phyloP scores from a whole-genome alignment of 64 coral and sea anemone genomes.

The Actinia equina region DNA sequence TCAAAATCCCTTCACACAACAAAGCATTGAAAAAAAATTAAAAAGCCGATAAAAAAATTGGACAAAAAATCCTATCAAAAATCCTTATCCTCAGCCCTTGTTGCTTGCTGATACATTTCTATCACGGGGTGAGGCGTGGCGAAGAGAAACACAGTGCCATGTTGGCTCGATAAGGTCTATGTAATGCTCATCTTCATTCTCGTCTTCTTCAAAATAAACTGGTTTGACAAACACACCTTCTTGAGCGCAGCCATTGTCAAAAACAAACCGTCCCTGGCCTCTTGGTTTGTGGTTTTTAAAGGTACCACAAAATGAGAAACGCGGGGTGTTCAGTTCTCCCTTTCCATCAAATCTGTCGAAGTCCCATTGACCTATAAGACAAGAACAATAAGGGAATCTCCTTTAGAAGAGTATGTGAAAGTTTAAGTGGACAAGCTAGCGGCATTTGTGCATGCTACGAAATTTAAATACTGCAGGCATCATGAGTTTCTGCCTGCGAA shows the following conservation, averaged over 20 bases:
- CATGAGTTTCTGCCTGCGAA: too few species aligned
- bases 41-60: too few species aligned
- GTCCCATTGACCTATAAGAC: slow-evolving; percentile 49
- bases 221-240: slow-evolving; percentile 44
- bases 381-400: too few species aligned
- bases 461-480: too few species aligned
- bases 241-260: slow-evolving; percentile 68
- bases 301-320: slow-evolving; percentile 44
- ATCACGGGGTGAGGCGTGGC: not conserved
- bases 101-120: not conserved
- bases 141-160: not conserved
- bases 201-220: slow-evolving; percentile 2
- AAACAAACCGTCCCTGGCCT: slow-evolving; percentile 62
- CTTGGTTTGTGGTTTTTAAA: slow-evolving; percentile 59
- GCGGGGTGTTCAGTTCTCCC: slow-evolving; percentile 31
- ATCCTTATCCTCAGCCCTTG: not conserved
- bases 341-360: slow-evolving; percentile 60
- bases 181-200: not conserved
- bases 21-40: too few species aligned
- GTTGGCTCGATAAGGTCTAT: too few species aligned
- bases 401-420: too few species aligned
- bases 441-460: too few species aligned
- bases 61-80: slow-evolving; percentile 20
- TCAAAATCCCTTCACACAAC: too few species aligned
- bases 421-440: too few species aligned